Evolutionary conservation across 2,113 vertebrate genomes (phyloP).

Genomic region (Oxygymnocypris stewartii): DNA sequence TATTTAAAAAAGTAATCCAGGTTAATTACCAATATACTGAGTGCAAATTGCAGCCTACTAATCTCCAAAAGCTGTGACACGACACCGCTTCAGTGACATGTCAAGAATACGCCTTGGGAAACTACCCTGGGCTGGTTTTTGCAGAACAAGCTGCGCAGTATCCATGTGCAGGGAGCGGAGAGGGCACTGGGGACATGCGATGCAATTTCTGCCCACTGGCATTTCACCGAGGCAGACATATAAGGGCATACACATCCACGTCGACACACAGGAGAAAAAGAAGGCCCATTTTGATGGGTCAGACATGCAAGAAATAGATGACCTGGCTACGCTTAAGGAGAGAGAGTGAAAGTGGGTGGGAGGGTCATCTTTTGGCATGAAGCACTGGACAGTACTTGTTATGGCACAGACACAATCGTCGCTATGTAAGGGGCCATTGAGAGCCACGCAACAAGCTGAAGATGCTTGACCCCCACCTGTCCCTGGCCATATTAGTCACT

Average conservation of each 20-base stretch:
- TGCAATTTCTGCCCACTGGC: conserved; percentile 30
- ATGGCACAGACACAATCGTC: conserved; percentile 51
- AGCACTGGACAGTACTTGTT: conserved; percentile 51
- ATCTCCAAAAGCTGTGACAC: neutral
- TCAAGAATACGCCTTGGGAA: conserved; percentile 9
- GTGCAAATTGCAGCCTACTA: neutral
- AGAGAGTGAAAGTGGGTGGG: conserved; percentile 31
- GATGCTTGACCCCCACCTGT: conserved; percentile 53
- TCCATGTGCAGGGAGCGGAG: conserved; percentile 10
- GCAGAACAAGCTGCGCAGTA: conserved; percentile 18
- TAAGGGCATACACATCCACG: conserved; percentile 41
- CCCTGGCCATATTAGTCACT: conserved; percentile 65
- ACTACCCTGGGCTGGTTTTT: neutral
- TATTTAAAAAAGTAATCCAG: neutral
- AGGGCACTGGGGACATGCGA: conserved; percentile 11
- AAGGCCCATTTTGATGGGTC: conserved; percentile 5
- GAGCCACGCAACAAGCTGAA: conserved; percentile 26
- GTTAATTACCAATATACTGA: neutral
- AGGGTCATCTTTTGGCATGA: conserved; percentile 42
- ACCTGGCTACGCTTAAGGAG: conserved; percentile 29
- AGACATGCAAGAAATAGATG: conserved; percentile 39
- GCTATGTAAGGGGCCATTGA: conserved; percentile 56
- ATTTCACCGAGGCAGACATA: conserved; percentile 45
- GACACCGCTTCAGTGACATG: conserved; percentile 13
- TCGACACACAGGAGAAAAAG: too few relatives aligned